phyloP scores from a whole-genome alignment of 1,140 invertebrate genomes.

The Berghia stephanieae region DNA sequence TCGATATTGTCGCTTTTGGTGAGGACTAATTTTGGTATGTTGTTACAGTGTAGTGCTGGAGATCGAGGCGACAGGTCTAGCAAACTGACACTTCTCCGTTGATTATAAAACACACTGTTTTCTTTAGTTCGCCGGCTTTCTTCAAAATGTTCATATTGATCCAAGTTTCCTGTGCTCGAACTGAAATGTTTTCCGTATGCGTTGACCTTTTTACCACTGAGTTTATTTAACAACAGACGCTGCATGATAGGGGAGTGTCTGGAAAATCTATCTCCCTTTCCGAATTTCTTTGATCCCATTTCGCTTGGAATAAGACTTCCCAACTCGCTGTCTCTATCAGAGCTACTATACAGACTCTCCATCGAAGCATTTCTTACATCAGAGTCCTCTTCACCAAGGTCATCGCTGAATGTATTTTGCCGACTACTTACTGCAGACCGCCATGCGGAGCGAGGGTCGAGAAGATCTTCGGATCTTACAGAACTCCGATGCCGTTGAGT shows the following conservation, averaged over 20 bases:
- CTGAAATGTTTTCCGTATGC: too few relatives aligned
- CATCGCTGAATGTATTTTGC: slow-evolving; percentile 38
- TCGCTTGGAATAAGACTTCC: too few relatives aligned
- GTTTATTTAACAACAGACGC: too few relatives aligned
- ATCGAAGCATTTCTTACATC: slow-evolving; percentile 39
- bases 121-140: too few relatives aligned
- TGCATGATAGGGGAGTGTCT: too few relatives aligned
- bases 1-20: too few relatives aligned
- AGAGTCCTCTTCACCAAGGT: slow-evolving; percentile 36
- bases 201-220: too few relatives aligned
- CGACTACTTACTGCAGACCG: slow-evolving; percentile 30
- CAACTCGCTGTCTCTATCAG: slow-evolving; percentile 40
- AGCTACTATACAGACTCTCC: slow-evolving; percentile 41
- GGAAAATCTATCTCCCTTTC: too few relatives aligned
- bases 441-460: slow-evolving; percentile 29
- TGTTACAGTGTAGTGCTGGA: background rate
- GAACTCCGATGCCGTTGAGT: slow-evolving; percentile 20
- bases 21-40: slow-evolving; percentile 19
- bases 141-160: background rate
- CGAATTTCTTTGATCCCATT: too few relatives aligned
- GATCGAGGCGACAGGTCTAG: background rate
- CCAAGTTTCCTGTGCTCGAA: slow-evolving; percentile 20
- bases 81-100: slow-evolving; percentile 17
- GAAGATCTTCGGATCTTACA: slow-evolving; percentile 26
- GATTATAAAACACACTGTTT: too few relatives aligned